These are phyloP conservation scores for Parasteatoda lunata DNA, from an alignment of 2,888 invertebrate genomes.

Conservation along the genomic window DNA sequence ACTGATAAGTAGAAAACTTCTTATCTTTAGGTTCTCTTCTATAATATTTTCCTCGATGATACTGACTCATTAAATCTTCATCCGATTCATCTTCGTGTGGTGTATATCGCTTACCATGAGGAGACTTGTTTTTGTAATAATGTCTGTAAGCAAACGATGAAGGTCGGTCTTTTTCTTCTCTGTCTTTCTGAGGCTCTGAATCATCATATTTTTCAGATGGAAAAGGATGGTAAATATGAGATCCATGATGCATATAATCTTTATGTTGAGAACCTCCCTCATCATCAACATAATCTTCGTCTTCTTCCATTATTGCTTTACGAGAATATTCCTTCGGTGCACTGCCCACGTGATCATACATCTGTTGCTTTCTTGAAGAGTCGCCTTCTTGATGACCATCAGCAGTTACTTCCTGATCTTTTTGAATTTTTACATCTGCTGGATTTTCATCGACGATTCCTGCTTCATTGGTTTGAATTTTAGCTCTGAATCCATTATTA, in stretches of 20 bases:
- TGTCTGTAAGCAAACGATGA: conserved; percentile 1
- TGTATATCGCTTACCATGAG: neutral
- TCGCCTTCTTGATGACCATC: neutral
- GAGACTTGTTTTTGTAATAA: neutral
- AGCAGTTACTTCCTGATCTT: conserved; percentile 4
- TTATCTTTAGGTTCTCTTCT: conserved; percentile 1
- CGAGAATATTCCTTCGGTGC: neutral
- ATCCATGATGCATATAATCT: neutral
- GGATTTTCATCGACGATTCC: conserved; percentile 35
- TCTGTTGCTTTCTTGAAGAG: conserved; percentile 3
- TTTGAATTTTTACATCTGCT: conserved; percentile 39
- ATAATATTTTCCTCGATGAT: neutral
- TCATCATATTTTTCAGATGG: neutral
- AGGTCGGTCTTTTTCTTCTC: neutral
- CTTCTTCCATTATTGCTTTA: conserved; percentile 6
- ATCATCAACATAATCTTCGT: neutral
- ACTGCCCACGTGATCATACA: neutral
- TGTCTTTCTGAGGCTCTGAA: neutral
- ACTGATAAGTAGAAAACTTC: conserved; percentile 31
- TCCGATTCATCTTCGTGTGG: neutral
- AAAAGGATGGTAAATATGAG: neutral
- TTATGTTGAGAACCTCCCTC: neutral
- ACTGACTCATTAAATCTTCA: neutral
- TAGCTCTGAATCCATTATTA: conserved; percentile 42
- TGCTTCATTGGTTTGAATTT: conserved; percentile 50